phyloP scores from a whole-genome alignment of 37 sponge, comb jelly and placozoan genomes.

The Oopsacas minuta region DNA sequence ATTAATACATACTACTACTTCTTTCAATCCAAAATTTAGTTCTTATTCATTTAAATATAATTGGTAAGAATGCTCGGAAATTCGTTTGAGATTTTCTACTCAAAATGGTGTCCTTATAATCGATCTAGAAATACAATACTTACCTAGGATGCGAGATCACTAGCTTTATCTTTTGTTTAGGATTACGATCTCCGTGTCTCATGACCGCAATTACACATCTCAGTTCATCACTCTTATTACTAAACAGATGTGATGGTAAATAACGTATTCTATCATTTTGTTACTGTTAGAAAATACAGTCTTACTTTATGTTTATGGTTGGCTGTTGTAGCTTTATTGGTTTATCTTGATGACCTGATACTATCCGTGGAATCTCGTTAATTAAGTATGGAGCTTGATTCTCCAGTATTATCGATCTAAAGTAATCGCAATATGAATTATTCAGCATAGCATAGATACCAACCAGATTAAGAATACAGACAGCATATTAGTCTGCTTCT shows the following conservation, averaged over 20 bases:
- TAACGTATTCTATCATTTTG: too few species aligned
- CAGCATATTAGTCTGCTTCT: too few species aligned
- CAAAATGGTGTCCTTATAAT: too few species aligned
- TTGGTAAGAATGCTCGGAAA: too few species aligned
- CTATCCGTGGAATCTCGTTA: background rate
- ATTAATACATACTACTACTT: too few species aligned
- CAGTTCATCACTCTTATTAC: slow-evolving; percentile 35
- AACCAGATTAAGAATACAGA: too few species aligned
- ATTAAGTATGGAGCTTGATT: slow-evolving; percentile 42
- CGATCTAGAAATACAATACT: background rate
- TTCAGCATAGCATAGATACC: too few species aligned
- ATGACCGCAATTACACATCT: slow-evolving; percentile 79
- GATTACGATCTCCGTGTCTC: slow-evolving; percentile 84
- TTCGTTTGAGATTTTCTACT: too few species aligned
- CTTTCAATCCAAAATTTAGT: too few species aligned
- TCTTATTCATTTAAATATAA: too few species aligned
- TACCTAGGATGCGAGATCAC: slow-evolving; percentile 45
- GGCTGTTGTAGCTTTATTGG: background rate
- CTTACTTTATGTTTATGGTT: background rate
- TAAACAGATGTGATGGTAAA: too few species aligned
- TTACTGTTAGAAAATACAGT: background rate
- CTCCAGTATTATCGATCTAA: slow-evolving; percentile 45
- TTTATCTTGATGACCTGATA: background rate
- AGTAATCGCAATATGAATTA: background rate
- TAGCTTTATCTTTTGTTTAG: slow-evolving; percentile 96